These are phyloP conservation scores for Ammodytes dubius DNA, from an alignment of 2,113 vertebrate genomes.

Conservation along the genomic window DNA sequence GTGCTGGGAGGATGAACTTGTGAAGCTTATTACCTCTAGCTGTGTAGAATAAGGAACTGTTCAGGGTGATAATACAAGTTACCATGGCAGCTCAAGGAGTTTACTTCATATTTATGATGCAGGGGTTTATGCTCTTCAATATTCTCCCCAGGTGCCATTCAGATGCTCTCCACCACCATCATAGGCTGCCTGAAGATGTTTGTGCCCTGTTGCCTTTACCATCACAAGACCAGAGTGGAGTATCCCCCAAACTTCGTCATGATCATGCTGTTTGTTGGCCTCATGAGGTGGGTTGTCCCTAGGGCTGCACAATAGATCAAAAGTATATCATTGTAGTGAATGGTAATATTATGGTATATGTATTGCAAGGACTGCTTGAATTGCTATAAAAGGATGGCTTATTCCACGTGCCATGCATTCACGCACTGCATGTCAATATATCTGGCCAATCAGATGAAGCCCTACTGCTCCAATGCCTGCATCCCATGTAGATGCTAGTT, in stretches of 20 bases:
- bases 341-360: too few relatives aligned
- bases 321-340: too few relatives aligned
- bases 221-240: slow-evolving; percentile 91
- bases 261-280: slow-evolving; percentile 97
- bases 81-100: background rate
- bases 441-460: too few relatives aligned
- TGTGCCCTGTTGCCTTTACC: slow-evolving; percentile 93
- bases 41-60: background rate
- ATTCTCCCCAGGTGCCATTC: slow-evolving; percentile 88
- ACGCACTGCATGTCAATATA: too few relatives aligned
- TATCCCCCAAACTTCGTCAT: slow-evolving; percentile 95
- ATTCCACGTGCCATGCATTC: too few relatives aligned
- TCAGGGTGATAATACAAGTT: background rate
- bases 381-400: too few relatives aligned
- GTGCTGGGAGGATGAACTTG: background rate
- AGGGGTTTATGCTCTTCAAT: background rate
- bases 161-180: slow-evolving; percentile 96
- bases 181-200: slow-evolving; percentile 94
- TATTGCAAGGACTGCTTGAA: too few relatives aligned
- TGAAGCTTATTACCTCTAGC: background rate
- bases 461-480: too few relatives aligned
- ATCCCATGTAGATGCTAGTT: too few relatives aligned
- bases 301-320: too few relatives aligned
- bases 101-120: background rate
- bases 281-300: slow-evolving; percentile 90